These are phyloP conservation scores for Drosophila vallismaia DNA, from an alignment of 2,888 invertebrate genomes.

Conservation along the genomic window DNA sequence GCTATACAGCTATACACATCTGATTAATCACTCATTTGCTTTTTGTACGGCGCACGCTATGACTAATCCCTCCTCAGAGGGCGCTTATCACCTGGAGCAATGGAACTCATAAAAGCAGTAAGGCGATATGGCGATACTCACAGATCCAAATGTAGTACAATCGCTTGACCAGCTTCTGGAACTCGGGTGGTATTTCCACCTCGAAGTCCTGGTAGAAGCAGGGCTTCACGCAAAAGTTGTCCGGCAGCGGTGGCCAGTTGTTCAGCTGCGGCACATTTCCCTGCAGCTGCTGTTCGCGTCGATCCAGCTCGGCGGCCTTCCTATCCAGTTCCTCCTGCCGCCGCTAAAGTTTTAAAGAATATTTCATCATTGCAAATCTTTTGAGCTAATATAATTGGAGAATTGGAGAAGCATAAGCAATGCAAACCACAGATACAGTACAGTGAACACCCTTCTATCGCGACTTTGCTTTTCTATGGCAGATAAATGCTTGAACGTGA, in stretches of 20 bases:
- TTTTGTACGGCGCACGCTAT: slow-evolving; percentile 34
- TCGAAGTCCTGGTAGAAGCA: slow-evolving; percentile 99
- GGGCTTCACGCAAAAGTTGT: slow-evolving; percentile 96
- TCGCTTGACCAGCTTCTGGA: slow-evolving; percentile 97
- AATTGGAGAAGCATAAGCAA: slow-evolving; percentile 11
- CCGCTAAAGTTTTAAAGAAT: slow-evolving; percentile 85
- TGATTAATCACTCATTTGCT: slow-evolving; percentile 15
- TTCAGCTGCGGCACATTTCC: slow-evolving; percentile 89
- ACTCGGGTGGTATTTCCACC: slow-evolving; percentile 98
- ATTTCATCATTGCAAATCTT: not conserved
- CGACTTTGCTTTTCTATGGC: not conserved
- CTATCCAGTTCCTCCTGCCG: slow-evolving; percentile 95
- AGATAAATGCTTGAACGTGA: not conserved
- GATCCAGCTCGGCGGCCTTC: slow-evolving; percentile 94
- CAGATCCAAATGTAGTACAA: slow-evolving; percentile 99
- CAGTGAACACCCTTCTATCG: slow-evolving; percentile 9
- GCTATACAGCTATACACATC: slow-evolving; percentile 4
- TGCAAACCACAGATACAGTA: slow-evolving; percentile 13
- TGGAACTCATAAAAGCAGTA: slow-evolving; percentile 13
- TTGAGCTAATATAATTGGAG: not conserved
- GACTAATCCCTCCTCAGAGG: slow-evolving; percentile 50
- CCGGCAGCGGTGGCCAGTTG: slow-evolving; percentile 99
- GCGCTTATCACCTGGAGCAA: slow-evolving; percentile 30
- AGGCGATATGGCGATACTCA: slow-evolving; percentile 86
- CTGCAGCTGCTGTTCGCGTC: slow-evolving; percentile 93